A percentile compares a stretch with the other conserved stretches of the same genome.
phyloP scores from a whole-genome alignment of 30 jellyfish, hydroid and myxozoan genomes.

The Rhopilema esculentum region DNA sequence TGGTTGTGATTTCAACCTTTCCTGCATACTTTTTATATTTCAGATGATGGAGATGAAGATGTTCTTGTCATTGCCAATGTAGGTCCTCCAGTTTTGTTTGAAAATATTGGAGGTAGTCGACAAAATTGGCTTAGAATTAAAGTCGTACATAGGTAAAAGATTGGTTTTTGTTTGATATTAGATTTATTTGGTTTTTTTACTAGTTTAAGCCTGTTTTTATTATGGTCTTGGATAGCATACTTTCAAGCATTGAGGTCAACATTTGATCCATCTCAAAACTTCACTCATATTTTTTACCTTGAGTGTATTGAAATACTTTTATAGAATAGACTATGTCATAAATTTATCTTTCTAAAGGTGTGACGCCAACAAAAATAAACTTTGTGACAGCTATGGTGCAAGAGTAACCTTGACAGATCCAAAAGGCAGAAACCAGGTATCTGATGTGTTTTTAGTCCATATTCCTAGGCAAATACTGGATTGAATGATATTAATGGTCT shows the following conservation, averaged over 20 bases:
- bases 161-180: too few species aligned
- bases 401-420: constrained; percentile 78
- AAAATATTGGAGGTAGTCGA: constrained; percentile 80
- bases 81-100: constrained; percentile 85
- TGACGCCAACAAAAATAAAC: constrained; percentile 43
- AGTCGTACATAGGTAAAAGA: constrained; percentile 71
- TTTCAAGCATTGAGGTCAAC: too few species aligned
- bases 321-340: not conserved
- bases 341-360: constrained; percentile 57
- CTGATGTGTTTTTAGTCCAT: not conserved
- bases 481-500: too few species aligned
- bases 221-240: too few species aligned
- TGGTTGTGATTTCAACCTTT: too few species aligned
- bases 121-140: constrained; percentile 71
- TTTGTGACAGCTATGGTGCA: constrained; percentile 98
- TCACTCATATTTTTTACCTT: too few species aligned
- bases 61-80: constrained; percentile 82
- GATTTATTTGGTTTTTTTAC: too few species aligned
- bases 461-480: not conserved
- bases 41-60: constrained; percentile 98
- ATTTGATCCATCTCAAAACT: too few species aligned
- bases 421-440: constrained; percentile 84
- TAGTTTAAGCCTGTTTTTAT: too few species aligned
- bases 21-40: not conserved
- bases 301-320: too few species aligned